A percentile compares a stretch with the other conserved stretches of the same genome.
Evolutionary conservation across 2,113 vertebrate species (phyloP).

Genomic region (Hiodon tergisus): DNA sequence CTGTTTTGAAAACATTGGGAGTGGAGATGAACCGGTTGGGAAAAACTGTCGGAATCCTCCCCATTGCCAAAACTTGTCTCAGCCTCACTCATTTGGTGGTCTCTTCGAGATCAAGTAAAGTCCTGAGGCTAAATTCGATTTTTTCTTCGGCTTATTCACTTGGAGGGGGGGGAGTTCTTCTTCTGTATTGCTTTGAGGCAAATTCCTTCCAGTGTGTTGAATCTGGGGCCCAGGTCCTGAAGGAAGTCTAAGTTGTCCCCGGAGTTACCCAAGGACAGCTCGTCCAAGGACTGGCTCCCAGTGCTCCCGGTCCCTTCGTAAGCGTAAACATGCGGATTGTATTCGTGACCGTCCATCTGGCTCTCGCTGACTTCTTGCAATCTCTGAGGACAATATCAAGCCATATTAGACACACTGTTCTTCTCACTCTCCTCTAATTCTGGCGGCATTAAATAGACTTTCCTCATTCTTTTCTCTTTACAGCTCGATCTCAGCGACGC

Average conservation of each 20-base stretch:
- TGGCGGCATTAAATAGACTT: not conserved
- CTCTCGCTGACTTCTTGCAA: slow-evolving; percentile 4
- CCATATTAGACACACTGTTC: not conserved
- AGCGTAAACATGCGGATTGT: slow-evolving; percentile 42
- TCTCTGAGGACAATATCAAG: slow-evolving; percentile 45
- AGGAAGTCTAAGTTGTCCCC: slow-evolving; percentile 47
- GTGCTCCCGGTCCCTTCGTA: slow-evolving; percentile 57
- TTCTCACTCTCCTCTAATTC: not conserved
- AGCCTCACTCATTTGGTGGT: not conserved
- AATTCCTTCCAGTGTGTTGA: slow-evolving; percentile 46
- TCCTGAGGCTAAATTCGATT: not conserved
- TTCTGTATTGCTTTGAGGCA: slow-evolving; percentile 30
- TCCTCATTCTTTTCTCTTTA: not conserved
- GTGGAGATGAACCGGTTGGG: too few species aligned
- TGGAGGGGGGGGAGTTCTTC: slow-evolving; percentile 3
- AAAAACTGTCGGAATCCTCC: too few species aligned
- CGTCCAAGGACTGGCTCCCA: slow-evolving; percentile 41
- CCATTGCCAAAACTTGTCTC: too few species aligned
- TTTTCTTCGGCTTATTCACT: slow-evolving; percentile 28
- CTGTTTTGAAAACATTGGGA: too few species aligned
- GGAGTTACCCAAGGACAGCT: slow-evolving; percentile 35
- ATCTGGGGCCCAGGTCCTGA: slow-evolving; percentile 53
- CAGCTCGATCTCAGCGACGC: not conserved
- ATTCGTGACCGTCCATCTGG: not conserved
- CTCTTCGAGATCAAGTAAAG: not conserved